Evolutionary conservation across 2,888 invertebrate genomes (phyloP), one percentile per base, ranked within the genome.

Genomic region (Ceramica pisi): DNA sequence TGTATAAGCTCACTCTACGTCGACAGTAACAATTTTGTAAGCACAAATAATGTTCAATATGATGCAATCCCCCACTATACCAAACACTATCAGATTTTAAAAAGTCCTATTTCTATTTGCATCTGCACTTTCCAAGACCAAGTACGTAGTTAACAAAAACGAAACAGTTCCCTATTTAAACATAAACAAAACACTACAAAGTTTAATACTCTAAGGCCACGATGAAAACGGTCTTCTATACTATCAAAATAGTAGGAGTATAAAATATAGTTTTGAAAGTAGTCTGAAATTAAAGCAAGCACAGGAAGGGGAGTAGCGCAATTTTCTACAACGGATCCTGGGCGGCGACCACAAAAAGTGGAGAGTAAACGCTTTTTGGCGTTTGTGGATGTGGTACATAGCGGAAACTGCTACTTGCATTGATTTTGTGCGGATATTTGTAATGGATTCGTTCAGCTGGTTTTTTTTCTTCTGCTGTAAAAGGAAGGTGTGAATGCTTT

Each of bases 221-320:
- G 57, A 19, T 56, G 50, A 61, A 63, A 63, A 61, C 44, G 66
- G 23, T 64, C 23, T 69, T 66, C 66, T n/a, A 69, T 75, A 21
- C 46, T 82, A 86, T 85, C 84, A 84, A 86, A 73, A 82, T 67
- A 86, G 81, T 78, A 82, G 84, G 64, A 78, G 68, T 81, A 80
- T 84, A 86, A 87, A 90, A 87, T 89, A 87, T 82, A 86, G 85
- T 85, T 86, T 78, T 85, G 81, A 87, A 89, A 88, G 85, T 86
- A 88, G 87, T 87, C 87, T 88, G 84, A 89, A 91, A 92, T 92
- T 92, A 92, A 91, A 91, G 85, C 89, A 88, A 90, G 88, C 86
- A 75, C 81, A 76, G 83, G 84, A 78, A 83, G 87, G 78, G 83
- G 90, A 85, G 87, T 84, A 81, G 87, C 82, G 91, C 90, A 90